phyloP scores from a whole-genome alignment of 2,113 vertebrate species.

The Sisor rabdophorus region DNA sequence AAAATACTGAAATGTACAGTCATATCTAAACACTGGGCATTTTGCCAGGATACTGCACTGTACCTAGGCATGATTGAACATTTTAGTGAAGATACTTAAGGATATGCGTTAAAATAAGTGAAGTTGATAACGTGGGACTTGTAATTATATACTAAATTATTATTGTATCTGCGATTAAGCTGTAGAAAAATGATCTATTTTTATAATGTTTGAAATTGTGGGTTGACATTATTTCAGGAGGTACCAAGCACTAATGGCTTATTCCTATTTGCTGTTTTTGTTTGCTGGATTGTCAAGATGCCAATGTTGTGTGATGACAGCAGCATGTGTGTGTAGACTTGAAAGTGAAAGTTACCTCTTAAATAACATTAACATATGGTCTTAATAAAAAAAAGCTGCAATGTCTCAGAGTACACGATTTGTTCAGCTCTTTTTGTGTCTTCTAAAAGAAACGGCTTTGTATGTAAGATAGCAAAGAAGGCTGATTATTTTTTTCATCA shows the following conservation, averaged over 20 bases:
- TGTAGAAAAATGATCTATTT: not conserved
- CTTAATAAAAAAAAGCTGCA: not conserved
- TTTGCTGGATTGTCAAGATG: not conserved
- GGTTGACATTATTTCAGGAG: not conserved
- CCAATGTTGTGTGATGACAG: not conserved
- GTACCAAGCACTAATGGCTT: not conserved
- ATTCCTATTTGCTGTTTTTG: slow-evolving; percentile 7
- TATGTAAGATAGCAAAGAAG: not conserved
- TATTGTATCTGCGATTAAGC: not conserved
- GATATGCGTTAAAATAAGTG: not conserved
- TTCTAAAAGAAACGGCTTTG: not conserved
- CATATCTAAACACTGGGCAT: slow-evolving; percentile 4
- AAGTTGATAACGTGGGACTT: too few species aligned
- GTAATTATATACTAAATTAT: too few species aligned
- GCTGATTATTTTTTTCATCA: not conserved
- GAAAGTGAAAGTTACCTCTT: not conserved
- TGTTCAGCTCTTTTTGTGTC: not conserved
- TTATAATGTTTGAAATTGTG: too few species aligned
- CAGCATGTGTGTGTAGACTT: not conserved
- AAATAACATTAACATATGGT: not conserved
- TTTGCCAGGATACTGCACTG: not conserved
- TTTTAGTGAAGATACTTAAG: not conserved
- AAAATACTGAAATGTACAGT: not conserved
- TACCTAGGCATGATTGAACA: not conserved
- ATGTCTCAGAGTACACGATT: not conserved